phyloP scores from a whole-genome alignment of 2,888 invertebrate species.

The Trypoxylon attenuatum region DNA sequence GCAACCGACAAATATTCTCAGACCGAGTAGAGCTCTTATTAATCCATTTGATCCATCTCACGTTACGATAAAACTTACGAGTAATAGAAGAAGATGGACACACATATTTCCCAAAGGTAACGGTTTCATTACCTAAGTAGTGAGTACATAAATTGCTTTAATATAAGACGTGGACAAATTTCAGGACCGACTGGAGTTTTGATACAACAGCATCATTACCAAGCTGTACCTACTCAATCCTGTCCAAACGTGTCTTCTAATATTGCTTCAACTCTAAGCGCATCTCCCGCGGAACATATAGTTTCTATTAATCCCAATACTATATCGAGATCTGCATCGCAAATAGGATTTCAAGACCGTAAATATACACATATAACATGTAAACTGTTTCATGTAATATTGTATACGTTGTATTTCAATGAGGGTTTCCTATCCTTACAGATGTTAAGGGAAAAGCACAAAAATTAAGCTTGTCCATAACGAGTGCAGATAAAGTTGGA shows the following conservation, averaged over 20 bases:
- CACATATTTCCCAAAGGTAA: constrained; percentile 96
- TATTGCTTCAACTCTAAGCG: constrained; percentile 66
- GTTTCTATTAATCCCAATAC: constrained; percentile 40
- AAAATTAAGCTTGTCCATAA: constrained; percentile 57
- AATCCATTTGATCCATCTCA: constrained; percentile 99
- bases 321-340: constrained; percentile 71
- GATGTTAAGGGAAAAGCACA: constrained; percentile 62
- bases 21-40: constrained; percentile 91
- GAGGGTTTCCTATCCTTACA: constrained; percentile 32
- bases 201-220: constrained; percentile 95
- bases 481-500: constrained; percentile 67
- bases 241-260: constrained; percentile 67
- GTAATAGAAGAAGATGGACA: constrained; percentile 96
- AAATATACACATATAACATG: constrained; percentile 57
- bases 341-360: constrained; percentile 77
- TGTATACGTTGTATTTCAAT: neutral
- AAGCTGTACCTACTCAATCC: constrained; percentile 83
- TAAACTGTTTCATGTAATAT: neutral
- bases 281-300: constrained; percentile 64
- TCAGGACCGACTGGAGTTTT: constrained; percentile 90
- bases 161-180: too few species aligned
- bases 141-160: too few species aligned
- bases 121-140: too few species aligned
- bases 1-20: constrained; percentile 69
- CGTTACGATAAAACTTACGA: constrained; percentile 96